Conservation (phyloP, 2,113 vertebrate genomes). For the Macheiramphus alcinus region DNA sequence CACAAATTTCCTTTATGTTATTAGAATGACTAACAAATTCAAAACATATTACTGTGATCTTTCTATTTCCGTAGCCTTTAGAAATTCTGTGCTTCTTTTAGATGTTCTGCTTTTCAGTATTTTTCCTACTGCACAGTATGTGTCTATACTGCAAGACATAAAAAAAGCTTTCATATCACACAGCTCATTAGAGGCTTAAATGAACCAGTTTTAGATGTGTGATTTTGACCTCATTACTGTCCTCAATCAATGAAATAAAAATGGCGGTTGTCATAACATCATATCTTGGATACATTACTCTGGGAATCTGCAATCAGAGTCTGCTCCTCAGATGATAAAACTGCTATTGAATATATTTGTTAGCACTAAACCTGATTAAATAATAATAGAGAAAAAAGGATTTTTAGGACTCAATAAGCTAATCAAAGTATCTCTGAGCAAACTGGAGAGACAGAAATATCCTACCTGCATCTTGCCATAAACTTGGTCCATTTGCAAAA, state of each 20-base stretch:
- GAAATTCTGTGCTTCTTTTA: neutral
- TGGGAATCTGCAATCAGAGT: conserved; percentile 43
- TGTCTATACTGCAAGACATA: neutral
- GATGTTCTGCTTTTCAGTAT: neutral
- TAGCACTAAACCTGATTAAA: conserved; percentile 51
- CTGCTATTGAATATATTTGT: neutral
- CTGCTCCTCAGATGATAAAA: neutral
- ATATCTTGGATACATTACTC: conserved; percentile 21
- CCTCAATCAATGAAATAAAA: conserved; percentile 64
- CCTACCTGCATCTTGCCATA: neutral
- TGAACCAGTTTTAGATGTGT: conserved; percentile 55
- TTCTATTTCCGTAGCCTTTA: neutral
- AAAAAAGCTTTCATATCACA: conserved; percentile 54
- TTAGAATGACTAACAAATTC: neutral
- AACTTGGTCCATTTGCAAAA: neutral
- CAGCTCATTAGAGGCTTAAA: conserved; percentile 65
- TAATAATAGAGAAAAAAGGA: neutral
- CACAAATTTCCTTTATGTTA: neutral
- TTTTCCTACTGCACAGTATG: neutral
- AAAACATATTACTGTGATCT: neutral
- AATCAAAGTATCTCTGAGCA: conserved; percentile 25
- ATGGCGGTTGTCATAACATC: conserved; percentile 32
- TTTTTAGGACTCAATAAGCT: neutral
- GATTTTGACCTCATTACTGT: conserved; percentile 64
- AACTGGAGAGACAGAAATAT: neutral